A percentile compares a stretch with the other conserved stretches of the same genome.
These are phyloP conservation scores for Phylloscopus trochiloides DNA, from an alignment of 2,113 vertebrate species.

Conservation along the genomic window DNA sequence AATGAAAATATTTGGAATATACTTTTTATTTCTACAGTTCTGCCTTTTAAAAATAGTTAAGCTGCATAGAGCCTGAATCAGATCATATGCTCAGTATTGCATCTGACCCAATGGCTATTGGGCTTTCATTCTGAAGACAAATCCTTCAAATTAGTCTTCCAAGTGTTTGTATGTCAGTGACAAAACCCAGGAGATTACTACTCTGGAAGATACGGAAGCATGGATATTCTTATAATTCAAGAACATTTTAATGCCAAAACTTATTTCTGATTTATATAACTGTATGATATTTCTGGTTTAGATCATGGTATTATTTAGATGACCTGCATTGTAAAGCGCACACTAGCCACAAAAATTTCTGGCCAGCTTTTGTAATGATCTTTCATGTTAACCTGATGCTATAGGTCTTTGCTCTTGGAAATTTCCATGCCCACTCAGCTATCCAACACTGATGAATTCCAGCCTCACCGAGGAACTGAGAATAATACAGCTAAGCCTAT, in stretches of 20 bases:
- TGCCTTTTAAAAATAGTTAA: constrained; percentile 47
- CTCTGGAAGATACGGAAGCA: not conserved
- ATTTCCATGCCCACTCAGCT: not conserved
- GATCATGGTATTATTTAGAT: not conserved
- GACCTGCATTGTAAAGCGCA: not conserved
- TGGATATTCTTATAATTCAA: not conserved
- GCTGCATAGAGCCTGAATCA: not conserved
- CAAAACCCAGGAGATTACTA: not conserved
- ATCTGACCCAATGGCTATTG: not conserved
- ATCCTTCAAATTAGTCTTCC: not conserved
- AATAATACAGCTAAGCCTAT: not conserved
- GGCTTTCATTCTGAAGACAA: not conserved
- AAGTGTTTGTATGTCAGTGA: not conserved
- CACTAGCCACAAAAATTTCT: not conserved
- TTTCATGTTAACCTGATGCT: not conserved
- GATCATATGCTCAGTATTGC: not conserved
- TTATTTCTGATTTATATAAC: not conserved
- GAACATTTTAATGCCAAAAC: not conserved
- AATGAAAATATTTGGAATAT: constrained; percentile 70
- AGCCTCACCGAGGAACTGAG: not conserved
- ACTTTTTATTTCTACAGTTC: not conserved
- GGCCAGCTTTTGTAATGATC: not conserved
- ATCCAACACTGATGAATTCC: not conserved
- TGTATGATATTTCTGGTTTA: not conserved
- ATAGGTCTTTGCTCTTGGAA: not conserved